Conservation (phyloP, 2,113 vertebrate species). For the Synchiropus splendidus region DNA sequence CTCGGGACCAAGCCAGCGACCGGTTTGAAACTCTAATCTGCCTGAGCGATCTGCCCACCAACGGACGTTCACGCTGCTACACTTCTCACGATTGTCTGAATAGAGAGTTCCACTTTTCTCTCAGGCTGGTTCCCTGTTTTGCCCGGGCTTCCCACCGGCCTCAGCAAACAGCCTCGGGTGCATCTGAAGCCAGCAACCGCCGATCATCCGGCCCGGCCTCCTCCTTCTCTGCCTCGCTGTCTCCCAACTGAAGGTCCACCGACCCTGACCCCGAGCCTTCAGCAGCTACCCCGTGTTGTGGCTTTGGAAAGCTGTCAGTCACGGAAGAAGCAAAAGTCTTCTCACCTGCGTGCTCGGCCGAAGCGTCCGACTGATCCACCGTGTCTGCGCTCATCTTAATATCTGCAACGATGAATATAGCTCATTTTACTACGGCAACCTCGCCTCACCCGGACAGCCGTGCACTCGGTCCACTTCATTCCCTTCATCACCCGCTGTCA, state of each 20-base stretch:
- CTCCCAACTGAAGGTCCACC: not conserved
- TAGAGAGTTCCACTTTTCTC: too few species aligned
- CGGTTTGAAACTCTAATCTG: too few species aligned
- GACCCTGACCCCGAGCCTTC: too few species aligned
- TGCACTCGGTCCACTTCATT: slow-evolving; percentile 70
- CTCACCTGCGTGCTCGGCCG: slow-evolving; percentile 78
- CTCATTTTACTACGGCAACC: slow-evolving; percentile 85
- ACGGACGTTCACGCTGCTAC: too few species aligned
- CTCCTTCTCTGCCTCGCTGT: not conserved
- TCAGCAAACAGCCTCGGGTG: not conserved
- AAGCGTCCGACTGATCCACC: slow-evolving; percentile 75
- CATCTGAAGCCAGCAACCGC: not conserved
- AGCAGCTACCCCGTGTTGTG: too few species aligned
- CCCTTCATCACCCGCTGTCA: slow-evolving; percentile 54
- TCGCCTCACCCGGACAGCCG: slow-evolving; percentile 80
- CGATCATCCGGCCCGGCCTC: too few species aligned
- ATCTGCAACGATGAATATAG: slow-evolving; percentile 80
- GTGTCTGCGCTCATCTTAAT: slow-evolving; percentile 91
- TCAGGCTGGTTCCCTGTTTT: too few species aligned
- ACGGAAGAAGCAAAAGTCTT: slow-evolving; percentile 4
- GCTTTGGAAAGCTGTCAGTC: too few species aligned
- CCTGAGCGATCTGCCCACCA: too few species aligned
- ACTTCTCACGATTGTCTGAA: too few species aligned
- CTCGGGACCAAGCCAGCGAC: too few species aligned
- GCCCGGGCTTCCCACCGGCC: too few species aligned